Percentiles rank a stretch among this genome's conserved stretches.
Conservation (phyloP, 2,888 invertebrate species). For the Idaea biselata region DNA sequence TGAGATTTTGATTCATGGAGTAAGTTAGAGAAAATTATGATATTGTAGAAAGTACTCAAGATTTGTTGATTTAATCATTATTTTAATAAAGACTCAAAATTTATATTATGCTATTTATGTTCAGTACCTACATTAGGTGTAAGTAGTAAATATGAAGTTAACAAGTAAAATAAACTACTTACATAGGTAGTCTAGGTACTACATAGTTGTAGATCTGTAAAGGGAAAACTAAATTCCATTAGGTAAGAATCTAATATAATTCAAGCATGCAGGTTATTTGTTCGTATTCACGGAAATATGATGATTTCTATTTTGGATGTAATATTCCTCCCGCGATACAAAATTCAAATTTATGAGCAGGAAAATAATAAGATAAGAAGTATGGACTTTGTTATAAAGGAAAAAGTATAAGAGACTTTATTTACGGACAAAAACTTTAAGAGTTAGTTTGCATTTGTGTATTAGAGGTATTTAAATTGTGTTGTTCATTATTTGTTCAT, state of each 20-base stretch:
- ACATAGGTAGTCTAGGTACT: too few species aligned
- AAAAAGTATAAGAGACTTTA: not conserved
- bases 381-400: conserved; percentile 2
- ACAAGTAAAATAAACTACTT: too few species aligned
- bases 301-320: not conserved
- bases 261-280: conserved; percentile 1
- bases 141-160: too few species aligned
- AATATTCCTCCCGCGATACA: not conserved
- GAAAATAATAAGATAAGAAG: conserved; percentile 7
- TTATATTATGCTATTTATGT: too few species aligned
- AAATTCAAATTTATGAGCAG: conserved; percentile 5
- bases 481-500: too few species aligned
- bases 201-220: not conserved
- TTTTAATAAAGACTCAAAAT: too few species aligned
- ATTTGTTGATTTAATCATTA: not conserved
- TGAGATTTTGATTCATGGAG: not conserved
- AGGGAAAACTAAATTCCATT: not conserved
- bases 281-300: conserved; percentile 2
- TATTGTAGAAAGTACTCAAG: not conserved
- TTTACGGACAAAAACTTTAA: not conserved
- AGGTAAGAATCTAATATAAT: not conserved
- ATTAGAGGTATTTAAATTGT: not conserved
- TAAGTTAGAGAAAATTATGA: not conserved
- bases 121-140: too few species aligned
- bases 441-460: not conserved